Evolutionary conservation across 2,888 invertebrate species (phyloP).

Genomic region (Cetonia aurata): DNA sequence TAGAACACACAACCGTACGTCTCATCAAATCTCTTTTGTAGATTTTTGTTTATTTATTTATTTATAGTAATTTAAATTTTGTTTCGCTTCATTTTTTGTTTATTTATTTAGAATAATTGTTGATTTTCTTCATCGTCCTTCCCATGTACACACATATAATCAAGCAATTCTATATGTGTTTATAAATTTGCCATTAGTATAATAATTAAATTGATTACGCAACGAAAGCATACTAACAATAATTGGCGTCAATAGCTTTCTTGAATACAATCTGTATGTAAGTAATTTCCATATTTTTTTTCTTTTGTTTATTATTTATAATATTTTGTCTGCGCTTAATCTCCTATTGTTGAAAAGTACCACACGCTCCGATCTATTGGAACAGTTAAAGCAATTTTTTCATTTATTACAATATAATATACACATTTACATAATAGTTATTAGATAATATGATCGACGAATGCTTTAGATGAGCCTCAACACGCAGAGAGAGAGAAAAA

Average conservation of each 20-base stretch:
- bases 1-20: slow-evolving; percentile 55
- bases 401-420: slow-evolving; percentile 12
- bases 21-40: slow-evolving; percentile 57
- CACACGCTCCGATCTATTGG: slow-evolving; percentile 47
- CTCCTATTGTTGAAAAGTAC: slow-evolving; percentile 49
- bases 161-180: slow-evolving; percentile 60
- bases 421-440: slow-evolving; percentile 26
- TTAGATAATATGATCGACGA: slow-evolving; percentile 3
- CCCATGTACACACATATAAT: slow-evolving; percentile 40
- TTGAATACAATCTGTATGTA: slow-evolving; percentile 52
- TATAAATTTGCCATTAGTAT: slow-evolving; percentile 63
- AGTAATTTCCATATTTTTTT: slow-evolving; percentile 56
- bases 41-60: slow-evolving; percentile 54
- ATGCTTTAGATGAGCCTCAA: too few species aligned
- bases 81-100: slow-evolving; percentile 57
- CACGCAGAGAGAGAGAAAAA: too few species aligned
- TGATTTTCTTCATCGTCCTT: slow-evolving; percentile 46
- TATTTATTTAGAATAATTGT: slow-evolving; percentile 33
- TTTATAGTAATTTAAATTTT: background rate
- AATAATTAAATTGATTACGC: slow-evolving; percentile 64
- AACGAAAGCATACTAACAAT: slow-evolving; percentile 61
- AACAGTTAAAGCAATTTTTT: slow-evolving; percentile 41
- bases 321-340: slow-evolving; percentile 1
- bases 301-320: slow-evolving; percentile 35
- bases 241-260: slow-evolving; percentile 53